Evolutionary conservation across 2,113 vertebrate genomes (phyloP), one percentile per base, ranked within the genome.

Genomic region (Hippocampus zosterae): DNA sequence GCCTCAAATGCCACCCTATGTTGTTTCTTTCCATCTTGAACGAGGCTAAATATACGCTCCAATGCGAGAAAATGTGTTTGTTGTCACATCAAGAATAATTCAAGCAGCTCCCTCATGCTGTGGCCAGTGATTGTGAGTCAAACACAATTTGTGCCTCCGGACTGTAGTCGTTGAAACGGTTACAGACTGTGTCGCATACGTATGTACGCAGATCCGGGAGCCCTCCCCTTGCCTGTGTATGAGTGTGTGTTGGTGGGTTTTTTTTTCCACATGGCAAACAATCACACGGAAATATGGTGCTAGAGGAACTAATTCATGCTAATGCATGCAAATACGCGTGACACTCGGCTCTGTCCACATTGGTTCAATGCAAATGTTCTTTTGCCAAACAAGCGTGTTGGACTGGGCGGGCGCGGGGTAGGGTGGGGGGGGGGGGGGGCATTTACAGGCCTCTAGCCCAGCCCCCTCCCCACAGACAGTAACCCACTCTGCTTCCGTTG

Each of bases 281-380:
- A 86, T 90, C 69, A 67, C 82, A 74, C 70, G 4, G 77, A 83
- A 81, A 88, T 84, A 70, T 33, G 25, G 50, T 77, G 77, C 78
- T 67, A 69, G 67, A 57, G 82, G 81, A 90, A 89, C 92, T 90
- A 92, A 91, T 89, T 80, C 86, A 93, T 93, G 92, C 91, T 91
- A 92, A 92, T 91, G 29, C 74, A 89, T 91, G 87, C 84, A 91
- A 90, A 91, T 90, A 86, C 83, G 78, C 77, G 73, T 89, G 92
- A 89, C 88, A 89, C 81, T 82, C 69, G 85, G 88, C 84, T 85
- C 83, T 72, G 85, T 88, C 83, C 76, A 33, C 85, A 88, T 86
- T 86, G 77, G 78, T 86, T 83, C 85, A 85, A 89, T 92, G 89
- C 85, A 91, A 90, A 92, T 91, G 33, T 56, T 91, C 81, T 91